Evolutionary conservation across 2,113 vertebrate genomes (phyloP), one percentile per base, ranked within the genome.

Genomic region (Peucedramus taeniatus): DNA sequence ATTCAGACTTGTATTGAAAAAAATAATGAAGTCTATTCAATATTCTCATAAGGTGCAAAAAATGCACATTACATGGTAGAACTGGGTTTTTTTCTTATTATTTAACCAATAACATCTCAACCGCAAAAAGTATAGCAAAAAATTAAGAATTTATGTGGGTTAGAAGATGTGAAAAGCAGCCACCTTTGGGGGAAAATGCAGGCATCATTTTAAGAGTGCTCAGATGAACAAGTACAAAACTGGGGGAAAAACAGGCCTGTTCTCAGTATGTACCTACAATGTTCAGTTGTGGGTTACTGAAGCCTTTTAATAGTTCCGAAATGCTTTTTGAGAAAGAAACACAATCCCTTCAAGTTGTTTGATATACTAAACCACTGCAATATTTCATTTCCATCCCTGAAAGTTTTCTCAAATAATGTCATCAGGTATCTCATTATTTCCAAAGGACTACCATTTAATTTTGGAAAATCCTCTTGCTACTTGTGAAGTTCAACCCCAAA

Each of bases 1-100:
- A 98, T 93, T 97, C 95, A 94, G 90, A 82, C 96, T 95, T 95
- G 96, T 90, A 96, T 94, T 89, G 93, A 97, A 92, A 94, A 97
- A 94, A 97, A 97, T 97, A 98, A 98, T 98, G 97, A 98, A 97
- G 96, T 96, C 96, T 97, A 96, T 97, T 97, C 96, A 96, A 97
- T 97, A 95, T 97, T 97, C 97, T 97, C 93, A 79, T 90, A 96
- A 96, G 94, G 96, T 65, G 80, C 85, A 91, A 97, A 96, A 96
- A 94, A 96, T 93, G 93, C 86, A 94, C 96, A 95, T 97, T 95
- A 94, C 88, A 81, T 4, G 3, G 66, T 91, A 91, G 89, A 96
- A 96, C 65, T 23, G 53, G 60, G 45, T 14, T 4, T 91, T 87
- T 96, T 97, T 93, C 95, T 97, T 97, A 97, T 97, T 97, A 96